phyloP scores from a whole-genome alignment of 2,113 vertebrate species.

The Bubo scandiacus region DNA sequence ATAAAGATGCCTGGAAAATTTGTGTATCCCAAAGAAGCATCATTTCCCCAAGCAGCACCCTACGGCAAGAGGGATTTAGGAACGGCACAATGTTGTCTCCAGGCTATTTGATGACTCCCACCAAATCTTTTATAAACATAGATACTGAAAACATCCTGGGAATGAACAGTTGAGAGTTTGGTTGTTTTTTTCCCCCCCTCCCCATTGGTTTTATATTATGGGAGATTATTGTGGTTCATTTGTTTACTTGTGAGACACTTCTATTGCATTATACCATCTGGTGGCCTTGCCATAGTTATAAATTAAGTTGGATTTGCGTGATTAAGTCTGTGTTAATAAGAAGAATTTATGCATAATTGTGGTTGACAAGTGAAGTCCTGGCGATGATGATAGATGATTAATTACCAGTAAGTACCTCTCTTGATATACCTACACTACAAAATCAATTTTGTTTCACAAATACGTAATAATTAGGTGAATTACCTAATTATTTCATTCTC shows the following conservation, averaged over 20 bases:
- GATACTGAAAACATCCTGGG: not conserved
- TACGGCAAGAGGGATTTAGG: not conserved
- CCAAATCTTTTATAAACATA: not conserved
- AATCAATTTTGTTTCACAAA: slow-evolving; percentile 10
- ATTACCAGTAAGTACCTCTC: slow-evolving; percentile 1
- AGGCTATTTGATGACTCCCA: not conserved
- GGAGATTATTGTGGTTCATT: not conserved
- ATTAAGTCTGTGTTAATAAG: not conserved
- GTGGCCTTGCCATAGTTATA: not conserved
- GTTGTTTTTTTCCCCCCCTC: too few relatives aligned
- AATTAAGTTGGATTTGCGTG: not conserved
- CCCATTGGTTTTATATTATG: not conserved
- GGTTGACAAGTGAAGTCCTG: slow-evolving; percentile 23
- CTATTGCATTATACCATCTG: not conserved
- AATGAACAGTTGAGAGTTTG: not conserved
- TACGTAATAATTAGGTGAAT: not conserved
- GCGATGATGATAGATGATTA: slow-evolving; percentile 7
- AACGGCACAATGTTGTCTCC: not conserved
- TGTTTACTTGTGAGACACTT: not conserved
- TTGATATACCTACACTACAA: not conserved
- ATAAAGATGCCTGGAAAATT: not conserved
- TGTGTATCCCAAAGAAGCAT: not conserved
- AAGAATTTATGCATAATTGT: slow-evolving; percentile 8
- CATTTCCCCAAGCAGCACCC: not conserved
- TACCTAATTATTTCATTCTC: not conserved